Conservation (phyloP, 2,113 vertebrate species). For the Eolophus roseicapilla region DNA sequence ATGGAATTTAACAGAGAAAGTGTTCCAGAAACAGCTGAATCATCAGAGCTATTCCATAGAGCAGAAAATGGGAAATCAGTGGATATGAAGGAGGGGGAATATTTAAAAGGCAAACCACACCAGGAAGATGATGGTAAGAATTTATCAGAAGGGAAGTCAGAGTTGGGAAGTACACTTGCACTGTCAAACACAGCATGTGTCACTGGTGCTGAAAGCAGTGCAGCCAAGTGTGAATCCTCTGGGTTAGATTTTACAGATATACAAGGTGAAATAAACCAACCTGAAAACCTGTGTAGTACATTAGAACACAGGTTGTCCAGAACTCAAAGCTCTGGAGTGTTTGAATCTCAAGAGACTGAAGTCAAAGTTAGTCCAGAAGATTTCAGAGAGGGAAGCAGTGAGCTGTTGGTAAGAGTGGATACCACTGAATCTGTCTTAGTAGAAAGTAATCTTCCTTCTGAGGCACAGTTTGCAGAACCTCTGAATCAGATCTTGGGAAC, state of each 20-base stretch:
- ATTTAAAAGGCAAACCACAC: not conserved
- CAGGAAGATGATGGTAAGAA: not conserved
- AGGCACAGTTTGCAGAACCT: not conserved
- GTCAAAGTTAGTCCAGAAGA: not conserved
- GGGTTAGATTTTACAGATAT: not conserved
- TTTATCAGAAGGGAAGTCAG: not conserved
- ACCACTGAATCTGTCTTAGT: not conserved
- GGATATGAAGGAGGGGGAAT: not conserved
- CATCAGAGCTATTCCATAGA: not conserved
- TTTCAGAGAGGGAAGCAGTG: not conserved
- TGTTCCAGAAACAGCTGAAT: not conserved
- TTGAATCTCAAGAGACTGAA: not conserved
- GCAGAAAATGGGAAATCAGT: not conserved
- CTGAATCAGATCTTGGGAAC: not conserved
- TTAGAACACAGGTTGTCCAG: not conserved
- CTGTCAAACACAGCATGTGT: not conserved
- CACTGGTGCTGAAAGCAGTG: not conserved
- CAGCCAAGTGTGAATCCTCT: conserved; percentile 27
- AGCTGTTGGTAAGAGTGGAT: not conserved
- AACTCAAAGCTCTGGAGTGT: not conserved
- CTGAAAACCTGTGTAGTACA: not conserved
- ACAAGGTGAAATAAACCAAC: not conserved
- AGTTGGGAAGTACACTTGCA: not conserved
- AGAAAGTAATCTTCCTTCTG: not conserved
- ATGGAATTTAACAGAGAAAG: not conserved